Evolutionary conservation across 2,888 invertebrate species (phyloP), one percentile per base, ranked within the genome.

Genomic region (Chymomyza caudatula): DNA sequence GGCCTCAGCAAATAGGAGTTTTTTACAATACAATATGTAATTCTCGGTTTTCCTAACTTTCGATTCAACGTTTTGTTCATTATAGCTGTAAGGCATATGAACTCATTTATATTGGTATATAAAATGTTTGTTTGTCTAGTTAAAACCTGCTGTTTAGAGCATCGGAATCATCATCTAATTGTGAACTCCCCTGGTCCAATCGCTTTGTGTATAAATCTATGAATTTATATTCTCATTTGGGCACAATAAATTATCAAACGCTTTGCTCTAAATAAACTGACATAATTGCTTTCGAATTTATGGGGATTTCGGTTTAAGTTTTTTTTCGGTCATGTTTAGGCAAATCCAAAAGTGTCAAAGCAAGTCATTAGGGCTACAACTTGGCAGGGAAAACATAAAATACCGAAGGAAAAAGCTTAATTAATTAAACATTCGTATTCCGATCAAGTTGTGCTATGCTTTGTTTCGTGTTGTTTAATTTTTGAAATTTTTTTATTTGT

Each of bases 231-330:
- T 51, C 51, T 44, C 37, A 37, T 43, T 17, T 25, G 42, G 57
- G 47, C 52, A 25, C 64, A 80, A 85, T 80, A 85, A 85, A 83
- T 80, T 72, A 75, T 75, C 67, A 67, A 71, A 83, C 76, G 80
- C 85, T 85, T 82, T 86, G 86, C 86, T 82, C 82, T 77, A 82
- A 78, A 85, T 87, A 87, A 87, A 87, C 77, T 81, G 87, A 86
- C 87, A 87, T 85, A 85, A 85, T 87, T 87, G 76, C 78, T 73
- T 61, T 63, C 72, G 69, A 78, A 87, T 85, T 87, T 85, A 85
- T 85, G 84, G 65, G 49, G 20, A 15, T 58, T 49, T 42, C 23
- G 17, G 4, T 20, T 15, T 13, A 20, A 20, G 51, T 51, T 51
- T 51, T 51, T n/a, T 20, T 23, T 66, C 63, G 69, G 65, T 19